Base-by-base conservation (phyloP, 2,113 vertebrate genomes). In the Oriolus oriolus region DNA sequence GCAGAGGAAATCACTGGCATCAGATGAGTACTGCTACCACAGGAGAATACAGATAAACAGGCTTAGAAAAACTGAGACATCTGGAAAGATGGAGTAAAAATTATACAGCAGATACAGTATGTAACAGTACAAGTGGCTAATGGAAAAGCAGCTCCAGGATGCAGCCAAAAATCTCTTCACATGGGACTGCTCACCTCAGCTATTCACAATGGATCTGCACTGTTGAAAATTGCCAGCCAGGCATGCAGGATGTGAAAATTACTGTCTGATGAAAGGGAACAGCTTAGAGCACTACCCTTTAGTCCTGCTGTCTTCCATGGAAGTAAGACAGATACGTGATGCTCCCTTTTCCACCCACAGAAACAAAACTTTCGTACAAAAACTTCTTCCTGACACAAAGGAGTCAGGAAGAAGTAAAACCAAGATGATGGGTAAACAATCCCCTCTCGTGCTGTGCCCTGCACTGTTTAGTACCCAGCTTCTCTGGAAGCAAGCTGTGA, bases 21-120 rank as follows among this genome's bases (percentile, higher is more conserved):
- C 71, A 45, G 54, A 73, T 60, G 63, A 52, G 22, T 59, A 14
- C 57, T 73, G 49, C 80, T 65, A n/a, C 47, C 80, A 70, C 69
- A 69, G 59, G 73, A 56, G 76, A 95, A 80, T 80, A 49, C 56
- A 86, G 82, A 63, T 75, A 95, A 93, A 92, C 57, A 93, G 65
- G 52, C 74, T 92, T 73, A 81, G 83, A 89, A 91, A 88, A 92
- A 63, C 42, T 27, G 26, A 89, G 74, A 81, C 64, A 78, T 44
- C 79, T 88, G 87, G 84, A 84, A 91, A 75, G 60, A 71, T 16
- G 39, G 56, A 87, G 27, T 53, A 52, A 87, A 90, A 93, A 70
- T 70, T 78, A 37, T 19, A n/a, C 35, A 49, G 35, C 78, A 77
- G 70, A 74, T 61, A 41, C 27, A 84, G 50, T 70, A 31, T 30